Evolutionary conservation across 2,797 vertebrate genomes (phyloP).

Genomic region (Lepidocolaptes lacrymiger): DNA sequence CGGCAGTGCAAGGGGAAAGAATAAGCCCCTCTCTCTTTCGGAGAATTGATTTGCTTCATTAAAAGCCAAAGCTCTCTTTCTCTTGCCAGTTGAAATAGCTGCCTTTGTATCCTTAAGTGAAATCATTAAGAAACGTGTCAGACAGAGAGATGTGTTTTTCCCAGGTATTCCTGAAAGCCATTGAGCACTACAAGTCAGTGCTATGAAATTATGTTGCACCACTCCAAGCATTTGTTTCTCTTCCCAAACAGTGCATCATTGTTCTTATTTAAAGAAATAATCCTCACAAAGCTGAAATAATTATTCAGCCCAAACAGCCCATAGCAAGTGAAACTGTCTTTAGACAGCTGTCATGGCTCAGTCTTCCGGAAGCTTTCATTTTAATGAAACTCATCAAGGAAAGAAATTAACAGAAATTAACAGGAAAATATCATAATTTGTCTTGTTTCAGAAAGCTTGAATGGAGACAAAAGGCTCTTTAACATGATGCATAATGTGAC

Average conservation of each 20-base stretch:
- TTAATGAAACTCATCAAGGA: conserved; percentile 81
- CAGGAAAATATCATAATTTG: conserved; percentile 80
- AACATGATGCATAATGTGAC: conserved; percentile 69
- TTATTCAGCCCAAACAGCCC: conserved; percentile 76
- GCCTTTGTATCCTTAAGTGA: conserved; percentile 62
- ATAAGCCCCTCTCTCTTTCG: neutral
- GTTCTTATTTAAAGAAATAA: conserved; percentile 70
- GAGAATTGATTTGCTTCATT: conserved; percentile 49
- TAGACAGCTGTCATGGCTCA: conserved; percentile 79
- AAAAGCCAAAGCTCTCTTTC: conserved; percentile 54
- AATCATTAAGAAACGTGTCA: conserved; percentile 49
- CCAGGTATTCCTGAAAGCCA: conserved; percentile 68
- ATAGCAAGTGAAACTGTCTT: conserved; percentile 75
- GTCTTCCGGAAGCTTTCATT: conserved; percentile 78
- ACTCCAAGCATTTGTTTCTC: conserved; percentile 54
- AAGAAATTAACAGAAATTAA: conserved; percentile 82
- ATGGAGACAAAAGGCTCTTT: conserved; percentile 77
- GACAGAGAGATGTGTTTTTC: conserved; percentile 60
- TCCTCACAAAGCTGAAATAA: conserved; percentile 73
- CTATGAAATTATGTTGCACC: conserved; percentile 2
- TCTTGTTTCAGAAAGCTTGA: conserved; percentile 79
- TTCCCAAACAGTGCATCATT: conserved; percentile 56
- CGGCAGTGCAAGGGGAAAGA: neutral
- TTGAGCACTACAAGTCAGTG: conserved; percentile 31
- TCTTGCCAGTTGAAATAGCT: conserved; percentile 50